Evolutionary conservation across 1,140 invertebrate species (phyloP), one percentile per base, ranked within the genome.

Genomic region (Acyrthosiphon pisum): DNA sequence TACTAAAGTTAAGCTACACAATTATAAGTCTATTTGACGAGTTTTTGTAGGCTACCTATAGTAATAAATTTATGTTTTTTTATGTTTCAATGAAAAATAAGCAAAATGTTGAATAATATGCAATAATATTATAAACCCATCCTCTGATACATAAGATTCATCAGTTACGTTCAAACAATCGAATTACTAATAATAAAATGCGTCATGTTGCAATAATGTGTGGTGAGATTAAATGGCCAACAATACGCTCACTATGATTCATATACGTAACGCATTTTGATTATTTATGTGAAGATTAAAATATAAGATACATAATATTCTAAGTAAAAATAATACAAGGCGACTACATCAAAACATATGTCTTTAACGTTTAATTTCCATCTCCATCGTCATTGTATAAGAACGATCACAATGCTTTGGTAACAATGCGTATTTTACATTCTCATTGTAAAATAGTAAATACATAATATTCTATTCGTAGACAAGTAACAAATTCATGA

Each of bases 201-300:
- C 83, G 83, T 84, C 83, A 84, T 84, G 23, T 11, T 53, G 9
- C 37, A 44, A 84, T 26, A 44, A 11, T 41, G 23, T 18, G 30
- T n/a, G 7, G 87, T 41, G 48, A 53, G 35, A 76, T 76, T 76
- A 89, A 89, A n/a, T 50, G 35, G 44, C 83, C 83, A 84, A 84
- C 41, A 84, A 84, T 84, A 84, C 23, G 35, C 22, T 35, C 60
- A 20, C 30, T 76, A 76, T 76, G 60, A 76, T 76, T 76, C 60
- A 76, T 68, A 84, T 41, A 84, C 83, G 83, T 44, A 84, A 44
- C 83, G 23, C 41, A 44, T 9, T 84, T 84, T 44, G 83, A 18
- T 84, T 84, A 84, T 84, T 84, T 84, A 84, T 84, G 37, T 44
- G 83, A 44, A 84, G 83, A 84, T 84, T 84, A 84, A 84, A 84